phyloP scores from a whole-genome alignment of 1,140 invertebrate genomes.

The Drosophila biarmipes region DNA sequence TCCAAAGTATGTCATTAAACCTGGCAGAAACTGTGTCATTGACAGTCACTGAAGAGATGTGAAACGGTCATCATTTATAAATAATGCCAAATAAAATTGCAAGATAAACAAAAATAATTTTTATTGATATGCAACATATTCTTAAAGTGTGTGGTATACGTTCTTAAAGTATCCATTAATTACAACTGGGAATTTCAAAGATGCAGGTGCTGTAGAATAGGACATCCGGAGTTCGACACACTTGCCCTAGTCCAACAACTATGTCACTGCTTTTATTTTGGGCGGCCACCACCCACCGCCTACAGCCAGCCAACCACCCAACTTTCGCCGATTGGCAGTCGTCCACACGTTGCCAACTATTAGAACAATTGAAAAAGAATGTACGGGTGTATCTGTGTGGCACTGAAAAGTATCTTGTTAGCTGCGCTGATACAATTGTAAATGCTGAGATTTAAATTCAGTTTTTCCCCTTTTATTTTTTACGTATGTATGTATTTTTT shows the following conservation, averaged over 20 bases:
- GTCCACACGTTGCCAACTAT: conserved; percentile 60
- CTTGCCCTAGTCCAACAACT: neutral
- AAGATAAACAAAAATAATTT: neutral
- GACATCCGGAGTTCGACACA: conserved; percentile 2
- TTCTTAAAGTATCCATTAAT: neutral
- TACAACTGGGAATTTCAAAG: neutral
- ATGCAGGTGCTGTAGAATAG: neutral
- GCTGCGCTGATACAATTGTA: conserved; percentile 64
- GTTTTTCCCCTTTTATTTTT: conserved; percentile 31
- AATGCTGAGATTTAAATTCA: conserved; percentile 68
- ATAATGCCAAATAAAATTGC: neutral
- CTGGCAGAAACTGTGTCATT: neutral
- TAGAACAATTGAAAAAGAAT: conserved; percentile 62
- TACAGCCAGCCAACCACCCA: conserved; percentile 8
- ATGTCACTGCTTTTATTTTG: conserved; percentile 20
- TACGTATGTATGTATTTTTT: conserved; percentile 10
- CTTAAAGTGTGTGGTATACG: no score
- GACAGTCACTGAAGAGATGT: neutral
- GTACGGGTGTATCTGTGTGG: conserved; percentile 28
- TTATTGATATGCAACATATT: no score
- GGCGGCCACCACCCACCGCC: conserved; percentile 18
- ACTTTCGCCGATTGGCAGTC: conserved; percentile 28
- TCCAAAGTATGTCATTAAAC: neutral
- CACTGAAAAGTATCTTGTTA: conserved; percentile 70
- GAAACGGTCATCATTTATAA: neutral